These are phyloP conservation scores for Aphaenogaster floridana DNA, from an alignment of 1,140 invertebrate genomes.

Conservation along the genomic window DNA sequence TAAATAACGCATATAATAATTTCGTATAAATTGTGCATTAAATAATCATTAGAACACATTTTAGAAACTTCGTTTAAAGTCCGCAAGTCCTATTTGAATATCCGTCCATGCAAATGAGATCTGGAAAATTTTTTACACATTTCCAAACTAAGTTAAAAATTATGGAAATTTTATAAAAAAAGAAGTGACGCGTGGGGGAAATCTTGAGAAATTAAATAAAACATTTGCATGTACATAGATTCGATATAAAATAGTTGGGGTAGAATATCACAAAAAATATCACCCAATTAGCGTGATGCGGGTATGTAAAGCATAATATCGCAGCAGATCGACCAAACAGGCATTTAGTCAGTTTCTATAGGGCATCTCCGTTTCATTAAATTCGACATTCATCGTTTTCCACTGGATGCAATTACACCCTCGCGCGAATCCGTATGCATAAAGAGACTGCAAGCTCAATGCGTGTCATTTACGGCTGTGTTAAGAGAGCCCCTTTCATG, in stretches of 20 bases:
- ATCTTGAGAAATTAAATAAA: neutral
- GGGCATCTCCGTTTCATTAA: neutral
- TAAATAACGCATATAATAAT: neutral
- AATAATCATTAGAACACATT: neutral
- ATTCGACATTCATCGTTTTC: slow-evolving; percentile 44
- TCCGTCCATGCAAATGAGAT: neutral
- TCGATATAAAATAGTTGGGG: neutral
- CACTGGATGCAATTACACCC: slow-evolving; percentile 7
- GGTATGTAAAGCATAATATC: neutral
- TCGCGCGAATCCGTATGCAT: neutral
- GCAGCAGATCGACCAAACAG: neutral
- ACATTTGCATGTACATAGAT: neutral
- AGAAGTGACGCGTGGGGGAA: neutral
- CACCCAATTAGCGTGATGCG: neutral
- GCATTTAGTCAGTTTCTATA: slow-evolving; percentile 1
- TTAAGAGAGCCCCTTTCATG: slow-evolving; percentile 36
- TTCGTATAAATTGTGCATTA: neutral
- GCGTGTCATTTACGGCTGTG: slow-evolving; percentile 33
- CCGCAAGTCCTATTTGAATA: neutral
- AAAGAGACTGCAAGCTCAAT: slow-evolving; percentile 24
- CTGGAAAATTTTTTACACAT: neutral
- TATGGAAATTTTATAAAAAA: slow-evolving; percentile 9
- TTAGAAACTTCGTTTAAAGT: neutral
- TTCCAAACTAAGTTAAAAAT: neutral
- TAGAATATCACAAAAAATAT: neutral